Evolutionary conservation across 1,140 invertebrate species (phyloP).

Genomic region (Cheumatopsyche charites): DNA sequence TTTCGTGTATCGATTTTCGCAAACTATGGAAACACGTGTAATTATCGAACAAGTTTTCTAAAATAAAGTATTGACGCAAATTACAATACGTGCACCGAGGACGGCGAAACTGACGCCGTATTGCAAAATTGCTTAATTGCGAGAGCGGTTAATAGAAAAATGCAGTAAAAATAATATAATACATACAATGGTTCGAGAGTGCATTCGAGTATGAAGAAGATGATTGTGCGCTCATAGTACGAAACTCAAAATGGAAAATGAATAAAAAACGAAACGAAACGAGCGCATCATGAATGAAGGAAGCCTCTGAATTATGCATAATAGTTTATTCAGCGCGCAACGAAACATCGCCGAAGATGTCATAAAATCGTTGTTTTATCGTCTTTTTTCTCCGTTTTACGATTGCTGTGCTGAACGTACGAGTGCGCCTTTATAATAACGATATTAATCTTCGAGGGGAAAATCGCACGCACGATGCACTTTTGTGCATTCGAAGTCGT

Average conservation of each 20-base stretch:
- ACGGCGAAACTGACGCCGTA: conserved; percentile 13
- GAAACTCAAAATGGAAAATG: neutral
- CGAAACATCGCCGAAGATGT: conserved; percentile 10
- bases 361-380: conserved; percentile 14
- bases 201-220: conserved; percentile 12
- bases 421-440: neutral
- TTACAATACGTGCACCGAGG: conserved; percentile 6
- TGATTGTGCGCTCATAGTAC: neutral
- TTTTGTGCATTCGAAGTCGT: conserved; percentile 29
- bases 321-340: conserved; percentile 11
- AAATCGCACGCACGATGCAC: conserved; percentile 26
- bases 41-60: no score
- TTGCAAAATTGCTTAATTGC: conserved; percentile 29
- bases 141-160: neutral
- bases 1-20: neutral
- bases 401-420: neutral
- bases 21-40: neutral
- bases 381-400: no score
- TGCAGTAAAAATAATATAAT: neutral
- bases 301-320: conserved; percentile 9
- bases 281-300: conserved; percentile 18
- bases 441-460: neutral
- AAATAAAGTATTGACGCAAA: neutral
- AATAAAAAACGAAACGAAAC: conserved; percentile 5
- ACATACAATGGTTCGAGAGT: conserved; percentile 9